Conservation (phyloP, 2,797 vertebrate species). For the Sebastes nivosus region DNA sequence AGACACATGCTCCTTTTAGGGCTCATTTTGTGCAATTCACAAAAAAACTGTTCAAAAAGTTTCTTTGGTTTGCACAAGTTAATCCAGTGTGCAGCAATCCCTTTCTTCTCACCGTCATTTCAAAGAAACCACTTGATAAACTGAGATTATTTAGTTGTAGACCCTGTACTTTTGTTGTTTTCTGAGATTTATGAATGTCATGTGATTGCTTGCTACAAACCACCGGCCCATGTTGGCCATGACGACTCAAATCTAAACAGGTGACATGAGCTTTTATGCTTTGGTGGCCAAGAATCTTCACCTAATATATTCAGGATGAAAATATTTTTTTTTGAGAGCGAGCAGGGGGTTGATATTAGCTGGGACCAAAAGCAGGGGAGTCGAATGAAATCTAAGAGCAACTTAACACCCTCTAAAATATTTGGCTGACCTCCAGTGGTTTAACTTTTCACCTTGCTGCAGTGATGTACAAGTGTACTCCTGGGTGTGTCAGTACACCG, state of each 20-base stretch:
- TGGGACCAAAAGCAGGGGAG: not conserved
- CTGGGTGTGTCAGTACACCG: not conserved
- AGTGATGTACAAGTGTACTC: not conserved
- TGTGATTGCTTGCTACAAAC: constrained; percentile 4
- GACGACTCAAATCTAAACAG: not conserved
- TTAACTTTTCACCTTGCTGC: not conserved
- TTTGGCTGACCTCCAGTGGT: not conserved
- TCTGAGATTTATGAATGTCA: not conserved
- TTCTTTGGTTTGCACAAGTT: constrained; percentile 77
- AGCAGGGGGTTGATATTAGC: not conserved
- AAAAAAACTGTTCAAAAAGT: constrained; percentile 53
- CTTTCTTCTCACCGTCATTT: constrained; percentile 1
- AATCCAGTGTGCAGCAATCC: constrained; percentile 49
- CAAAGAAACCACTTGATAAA: constrained; percentile 20
- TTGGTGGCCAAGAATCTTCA: not conserved
- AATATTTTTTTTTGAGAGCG: not conserved
- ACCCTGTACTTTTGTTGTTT: constrained; percentile 14
- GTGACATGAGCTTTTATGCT: not conserved
- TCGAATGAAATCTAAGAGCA: not conserved
- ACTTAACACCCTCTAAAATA: not conserved
- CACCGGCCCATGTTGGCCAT: not conserved
- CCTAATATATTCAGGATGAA: not conserved
- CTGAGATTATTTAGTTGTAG: not conserved
- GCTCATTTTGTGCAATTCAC: constrained; percentile 67
- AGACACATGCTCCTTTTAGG: constrained; percentile 24